A percentile compares a stretch with the other conserved stretches of the same genome.
Conservation (phyloP, 2,113 vertebrate genomes). For the Dolichallabes microphthalmus region DNA sequence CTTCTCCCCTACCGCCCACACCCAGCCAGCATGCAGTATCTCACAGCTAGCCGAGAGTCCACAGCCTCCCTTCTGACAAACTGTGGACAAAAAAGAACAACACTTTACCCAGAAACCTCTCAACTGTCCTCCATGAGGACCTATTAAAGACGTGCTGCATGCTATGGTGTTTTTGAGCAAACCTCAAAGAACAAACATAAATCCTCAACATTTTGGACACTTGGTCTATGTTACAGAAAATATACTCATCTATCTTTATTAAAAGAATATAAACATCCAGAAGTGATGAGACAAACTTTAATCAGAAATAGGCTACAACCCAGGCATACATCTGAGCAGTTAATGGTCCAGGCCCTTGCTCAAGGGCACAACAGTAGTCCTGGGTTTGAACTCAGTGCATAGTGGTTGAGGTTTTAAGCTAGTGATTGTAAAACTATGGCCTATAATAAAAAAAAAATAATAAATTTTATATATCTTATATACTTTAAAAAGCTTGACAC, state of each 20-base stretch:
- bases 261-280: not conserved
- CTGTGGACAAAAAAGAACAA: conserved; percentile 67
- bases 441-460: not conserved
- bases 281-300: not conserved
- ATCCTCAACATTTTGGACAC: not conserved
- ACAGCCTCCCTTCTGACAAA: conserved; percentile 66
- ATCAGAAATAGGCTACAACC: not conserved
- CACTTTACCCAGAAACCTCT: conserved; percentile 57
- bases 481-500: not conserved
- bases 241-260: not conserved
- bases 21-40: conserved; percentile 73
- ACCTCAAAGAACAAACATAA: not conserved
- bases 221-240: not conserved
- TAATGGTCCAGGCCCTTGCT: not conserved
- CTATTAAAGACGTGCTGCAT: not conserved
- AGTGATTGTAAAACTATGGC: too few relatives aligned
- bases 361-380: not conserved
- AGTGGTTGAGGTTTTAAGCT: too few relatives aligned
- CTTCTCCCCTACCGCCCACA: conserved; percentile 67
- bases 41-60: conserved; percentile 76
- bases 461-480: too few relatives aligned
- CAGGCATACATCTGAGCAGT: not conserved
- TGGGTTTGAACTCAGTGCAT: not conserved
- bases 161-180: not conserved
- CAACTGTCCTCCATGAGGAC: not conserved